Evolutionary conservation across 2,797 vertebrate species (phyloP).

Genomic region (Malurus leucopterus): DNA sequence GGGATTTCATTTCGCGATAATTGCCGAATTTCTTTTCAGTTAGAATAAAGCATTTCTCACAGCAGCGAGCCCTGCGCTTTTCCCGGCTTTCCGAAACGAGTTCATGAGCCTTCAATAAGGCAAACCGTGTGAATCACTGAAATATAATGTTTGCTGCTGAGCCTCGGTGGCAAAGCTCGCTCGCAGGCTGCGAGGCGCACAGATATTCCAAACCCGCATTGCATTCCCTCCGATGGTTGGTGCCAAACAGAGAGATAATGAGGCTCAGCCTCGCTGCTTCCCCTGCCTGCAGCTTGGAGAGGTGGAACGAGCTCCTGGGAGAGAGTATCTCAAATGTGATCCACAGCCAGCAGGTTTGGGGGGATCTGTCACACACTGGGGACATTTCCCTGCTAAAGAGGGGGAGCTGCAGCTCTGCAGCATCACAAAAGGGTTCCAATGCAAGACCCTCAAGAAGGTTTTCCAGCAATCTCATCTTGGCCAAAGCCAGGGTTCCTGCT

Average conservation of each 20-base stretch:
- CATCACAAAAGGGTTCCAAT: rapidly evolving
- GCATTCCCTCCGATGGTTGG: rapidly evolving
- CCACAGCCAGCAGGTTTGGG: neutral
- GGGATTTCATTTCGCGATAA: neutral
- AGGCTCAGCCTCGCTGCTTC: neutral
- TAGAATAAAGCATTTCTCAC: neutral
- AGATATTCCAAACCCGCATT: rapidly evolving
- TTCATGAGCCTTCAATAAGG: neutral
- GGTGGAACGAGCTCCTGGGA: rapidly evolving
- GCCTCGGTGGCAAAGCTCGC: rapidly evolving
- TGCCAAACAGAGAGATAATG: neutral
- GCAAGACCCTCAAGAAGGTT: neutral
- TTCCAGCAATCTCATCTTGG: neutral
- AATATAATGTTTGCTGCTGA: neutral
- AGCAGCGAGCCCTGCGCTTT: neutral
- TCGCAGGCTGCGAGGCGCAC: neutral
- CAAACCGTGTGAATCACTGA: neutral
- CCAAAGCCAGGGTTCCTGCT: neutral
- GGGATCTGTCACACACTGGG: neutral
- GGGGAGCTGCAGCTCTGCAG: neutral
- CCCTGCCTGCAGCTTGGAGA: neutral
- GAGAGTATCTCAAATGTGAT: neutral
- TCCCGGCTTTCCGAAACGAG: neutral
- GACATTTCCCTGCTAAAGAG: rapidly evolving
- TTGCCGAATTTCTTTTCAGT: neutral